phyloP scores from a whole-genome alignment of 1,140 invertebrate species.

The Drosophila pachea region DNA sequence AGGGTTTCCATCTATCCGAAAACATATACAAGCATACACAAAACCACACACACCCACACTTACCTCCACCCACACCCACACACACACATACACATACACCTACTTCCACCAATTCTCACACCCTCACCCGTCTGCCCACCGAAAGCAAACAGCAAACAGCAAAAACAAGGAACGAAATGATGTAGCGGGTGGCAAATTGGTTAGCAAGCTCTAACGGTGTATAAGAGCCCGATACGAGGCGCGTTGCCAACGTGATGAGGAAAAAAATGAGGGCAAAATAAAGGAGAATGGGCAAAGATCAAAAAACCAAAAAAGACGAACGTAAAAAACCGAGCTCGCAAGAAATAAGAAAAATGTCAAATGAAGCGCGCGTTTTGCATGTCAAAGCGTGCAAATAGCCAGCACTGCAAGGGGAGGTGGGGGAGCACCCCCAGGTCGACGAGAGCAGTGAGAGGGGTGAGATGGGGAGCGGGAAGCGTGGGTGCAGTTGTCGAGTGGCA shows the following conservation, averaged over 20 bases:
- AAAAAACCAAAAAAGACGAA: slow-evolving; percentile 22
- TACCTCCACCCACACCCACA: too few relatives aligned
- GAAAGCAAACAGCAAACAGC: slow-evolving; percentile 37
- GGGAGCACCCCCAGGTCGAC: too few relatives aligned
- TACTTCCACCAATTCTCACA: neutral
- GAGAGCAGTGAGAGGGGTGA: neutral
- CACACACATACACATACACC: neutral
- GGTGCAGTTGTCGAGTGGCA: slow-evolving; percentile 6
- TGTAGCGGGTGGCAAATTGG: slow-evolving; percentile 24
- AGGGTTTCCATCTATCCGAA: slow-evolving; percentile 37
- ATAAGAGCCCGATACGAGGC: slow-evolving; percentile 27
- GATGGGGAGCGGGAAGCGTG: neutral
- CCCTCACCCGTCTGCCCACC: too few relatives aligned
- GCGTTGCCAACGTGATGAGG: slow-evolving; percentile 22
- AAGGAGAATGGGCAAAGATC: slow-evolving; percentile 5
- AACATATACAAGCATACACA: too few relatives aligned
- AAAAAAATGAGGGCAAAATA: slow-evolving; percentile 1
- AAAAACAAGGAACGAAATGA: slow-evolving; percentile 29
- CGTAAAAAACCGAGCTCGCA: slow-evolving; percentile 8
- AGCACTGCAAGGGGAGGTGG: neutral
- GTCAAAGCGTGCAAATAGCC: slow-evolving; percentile 62
- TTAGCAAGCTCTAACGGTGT: slow-evolving; percentile 14
- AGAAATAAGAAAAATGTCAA: slow-evolving; percentile 66
- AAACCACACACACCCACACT: too few relatives aligned
- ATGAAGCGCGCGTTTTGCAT: slow-evolving; percentile 74